Conservation (phyloP, 2,113 vertebrate species). For the Platanista minor region DNA sequence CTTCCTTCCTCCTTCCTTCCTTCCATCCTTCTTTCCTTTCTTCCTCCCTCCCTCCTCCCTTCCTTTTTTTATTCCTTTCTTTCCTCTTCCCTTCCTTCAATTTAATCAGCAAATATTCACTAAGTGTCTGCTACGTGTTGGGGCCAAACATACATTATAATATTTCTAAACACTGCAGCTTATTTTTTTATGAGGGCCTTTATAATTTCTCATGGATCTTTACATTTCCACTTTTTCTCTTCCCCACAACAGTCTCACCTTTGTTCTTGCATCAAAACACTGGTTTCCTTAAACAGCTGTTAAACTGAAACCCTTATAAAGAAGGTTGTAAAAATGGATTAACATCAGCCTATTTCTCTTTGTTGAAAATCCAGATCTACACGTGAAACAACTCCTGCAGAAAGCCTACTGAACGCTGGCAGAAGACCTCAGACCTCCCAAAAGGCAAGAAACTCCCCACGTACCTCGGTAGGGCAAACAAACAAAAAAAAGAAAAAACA, state of each 20-base stretch:
- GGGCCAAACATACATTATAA: neutral
- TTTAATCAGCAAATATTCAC: neutral
- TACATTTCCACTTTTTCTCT: neutral
- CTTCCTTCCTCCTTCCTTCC: no score
- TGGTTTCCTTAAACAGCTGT: slow-evolving; percentile 4
- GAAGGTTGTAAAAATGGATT: neutral
- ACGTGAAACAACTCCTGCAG: no score
- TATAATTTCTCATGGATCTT: neutral
- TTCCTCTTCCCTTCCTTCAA: neutral
- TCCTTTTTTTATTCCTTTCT: neutral
- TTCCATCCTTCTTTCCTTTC: no score
- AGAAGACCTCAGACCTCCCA: no score
- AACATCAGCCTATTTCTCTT: neutral
- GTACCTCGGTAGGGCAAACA: no score
- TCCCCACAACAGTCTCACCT: neutral
- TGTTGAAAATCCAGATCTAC: neutral
- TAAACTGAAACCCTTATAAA: slow-evolving; percentile 20
- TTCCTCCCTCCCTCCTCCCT: no score
- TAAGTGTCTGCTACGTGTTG: neutral
- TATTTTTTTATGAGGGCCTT: neutral
- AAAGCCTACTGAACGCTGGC: no score
- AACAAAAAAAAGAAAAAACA: no score
- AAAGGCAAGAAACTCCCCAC: no score
- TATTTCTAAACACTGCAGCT: neutral
- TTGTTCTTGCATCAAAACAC: neutral